Evolutionary conservation across 23 tunicate genomes (phyloP), one percentile per base, ranked within the genome.

Genomic region (Styela plicata): DNA sequence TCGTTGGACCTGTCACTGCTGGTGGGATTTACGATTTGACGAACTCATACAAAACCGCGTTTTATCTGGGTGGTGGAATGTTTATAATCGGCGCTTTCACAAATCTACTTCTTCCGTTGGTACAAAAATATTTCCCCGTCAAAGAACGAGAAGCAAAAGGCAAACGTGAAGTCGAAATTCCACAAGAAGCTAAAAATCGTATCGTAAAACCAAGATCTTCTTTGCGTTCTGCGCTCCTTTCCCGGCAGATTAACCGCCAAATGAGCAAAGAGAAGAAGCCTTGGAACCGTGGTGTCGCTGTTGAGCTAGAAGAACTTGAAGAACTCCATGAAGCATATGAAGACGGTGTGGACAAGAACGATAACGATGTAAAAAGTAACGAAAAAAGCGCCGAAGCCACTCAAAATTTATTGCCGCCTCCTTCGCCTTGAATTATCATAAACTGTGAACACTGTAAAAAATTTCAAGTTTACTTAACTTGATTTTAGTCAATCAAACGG

Each of bases 11-110:
- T 13, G 86, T 86, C 0, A 65, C 74, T 10, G 88, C 97, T 21
- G 97, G 97, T 0, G 85, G 70, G 10, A 87, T 92, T 28, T 92
- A 65, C 34, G 97, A 92, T 73, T 86, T 84, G 21, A 92, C 97
- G 23, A 63, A 80, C 1, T 87, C 97, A 2, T 92, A 92, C 63
- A 61, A 31, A 31, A 62, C 68, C 0, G 87, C 91, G 21, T 87
- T 87, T 64, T 84, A 87, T 70, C 36, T 92, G 83, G 89, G 86
- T 20, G 97, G 91, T 20, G 31, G 80, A 16, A 63, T 92, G 69
- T 87, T 87, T 73, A 7, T 87, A 1, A 25, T 92, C 21, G 74
- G 91, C 74, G 84, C 91, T 1, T 21, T 84, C 3, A 74, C 86
- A 0, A 92, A 87, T 91, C 29, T 79, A 18, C 36, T 70, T 23